Conservation (phyloP, 2,888 invertebrate species). For the Parasteatoda lunata region DNA sequence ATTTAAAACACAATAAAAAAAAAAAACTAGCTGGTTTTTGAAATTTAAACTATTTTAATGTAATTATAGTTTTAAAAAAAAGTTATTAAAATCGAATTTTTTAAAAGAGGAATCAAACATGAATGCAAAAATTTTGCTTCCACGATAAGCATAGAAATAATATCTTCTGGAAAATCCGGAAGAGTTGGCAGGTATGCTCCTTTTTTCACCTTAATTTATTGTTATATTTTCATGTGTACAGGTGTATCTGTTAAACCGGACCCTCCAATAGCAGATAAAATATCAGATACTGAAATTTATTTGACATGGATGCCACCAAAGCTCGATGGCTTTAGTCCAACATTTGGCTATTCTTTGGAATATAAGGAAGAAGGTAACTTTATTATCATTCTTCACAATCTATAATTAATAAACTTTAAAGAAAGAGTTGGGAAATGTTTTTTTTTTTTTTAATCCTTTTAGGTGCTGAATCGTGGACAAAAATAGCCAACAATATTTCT, state of each 20-base stretch:
- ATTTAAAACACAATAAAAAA: too few species aligned
- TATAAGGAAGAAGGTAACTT: constrained; percentile 74
- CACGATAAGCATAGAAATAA: too few species aligned
- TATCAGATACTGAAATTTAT: constrained; percentile 89
- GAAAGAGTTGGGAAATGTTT: neutral
- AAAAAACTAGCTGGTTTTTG: too few species aligned
- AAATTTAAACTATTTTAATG: too few species aligned
- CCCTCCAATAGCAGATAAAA: constrained; percentile 87
- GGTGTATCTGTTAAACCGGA: constrained; percentile 90
- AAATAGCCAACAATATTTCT: constrained; percentile 89
- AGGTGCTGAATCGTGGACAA: constrained; percentile 87
- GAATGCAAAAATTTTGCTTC: too few species aligned
- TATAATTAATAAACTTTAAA: neutral
- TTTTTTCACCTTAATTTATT: too few species aligned
- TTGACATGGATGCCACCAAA: constrained; percentile 95
- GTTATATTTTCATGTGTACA: neutral
- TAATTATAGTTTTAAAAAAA: too few species aligned
- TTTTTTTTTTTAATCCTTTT: too few species aligned
- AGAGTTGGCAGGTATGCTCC: too few species aligned
- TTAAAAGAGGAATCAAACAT: too few species aligned
- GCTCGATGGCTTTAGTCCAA: constrained; percentile 91
- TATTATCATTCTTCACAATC: neutral
- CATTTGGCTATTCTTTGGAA: constrained; percentile 92
- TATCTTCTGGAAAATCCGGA: too few species aligned
- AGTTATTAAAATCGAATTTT: too few species aligned